Evolutionary conservation across 2,888 invertebrate species (phyloP), one percentile per base, ranked within the genome.

Genomic region (Drosophila kambysellisi): DNA sequence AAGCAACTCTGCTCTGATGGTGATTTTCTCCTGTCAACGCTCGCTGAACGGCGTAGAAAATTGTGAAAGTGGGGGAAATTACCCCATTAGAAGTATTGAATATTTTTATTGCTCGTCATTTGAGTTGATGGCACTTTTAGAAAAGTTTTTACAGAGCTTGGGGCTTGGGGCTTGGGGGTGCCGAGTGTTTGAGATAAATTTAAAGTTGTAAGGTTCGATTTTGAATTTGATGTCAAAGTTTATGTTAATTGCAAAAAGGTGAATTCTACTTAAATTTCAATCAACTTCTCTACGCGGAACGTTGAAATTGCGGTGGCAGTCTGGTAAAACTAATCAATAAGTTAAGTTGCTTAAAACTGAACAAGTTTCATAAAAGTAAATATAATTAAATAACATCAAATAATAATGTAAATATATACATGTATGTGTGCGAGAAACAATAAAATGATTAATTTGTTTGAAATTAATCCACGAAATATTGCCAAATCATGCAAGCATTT

Each of bases 41-140:
- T 50, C 54, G 50, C 25, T 66, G 33, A 25, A 43, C 15, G 33
- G n/a, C 12, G 4, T 20, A 39, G 17, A 25, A 6, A 20, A n/a
- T n/a, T 12, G 15, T 30, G 7, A 2, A 2, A 15, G n/a, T 5
- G 39, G 25, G 6, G 6, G 51, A 33, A 75, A 61, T 67, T 61
- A 51, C 61, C 54, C 54, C 54, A 72, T 68, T 68, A 76, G 53
- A 60, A 46, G 53, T 61, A 68, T 62, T 72, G 76, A 74, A 53
- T 50, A 39, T 60, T 73, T 75, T 69, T 65, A 74, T 69, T 61
- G 69, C 68, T 46, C 41, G 64, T 54, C 61, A 54, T 63, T 76
- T 63, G 57, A 53, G 35, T 67, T 64, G 76, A 72, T 58, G 54
- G 50, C 65, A 71, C 53, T 72, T 62, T 25, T 7, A 48, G n/a